phyloP scores from a whole-genome alignment of 2,113 vertebrate genomes.

The Balaenoptera acutorostrata region DNA sequence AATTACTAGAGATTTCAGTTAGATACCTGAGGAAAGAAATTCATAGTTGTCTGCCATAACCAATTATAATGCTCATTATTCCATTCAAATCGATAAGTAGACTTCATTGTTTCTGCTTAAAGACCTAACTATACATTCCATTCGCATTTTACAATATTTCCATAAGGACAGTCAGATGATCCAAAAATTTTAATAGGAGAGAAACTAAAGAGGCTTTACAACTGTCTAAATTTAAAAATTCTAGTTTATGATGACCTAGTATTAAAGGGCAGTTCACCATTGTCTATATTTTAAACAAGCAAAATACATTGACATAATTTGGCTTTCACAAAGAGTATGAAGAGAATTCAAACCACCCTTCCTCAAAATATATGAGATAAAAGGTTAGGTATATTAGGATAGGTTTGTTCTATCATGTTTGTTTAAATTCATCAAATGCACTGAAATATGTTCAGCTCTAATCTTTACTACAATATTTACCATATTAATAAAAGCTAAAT shows the following conservation, averaged over 20 bases:
- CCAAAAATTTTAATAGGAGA: slow-evolving; percentile 51
- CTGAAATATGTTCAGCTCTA: background rate
- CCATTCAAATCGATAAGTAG: slow-evolving; percentile 39
- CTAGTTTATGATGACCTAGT: slow-evolving; percentile 1
- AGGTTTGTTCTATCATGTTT: background rate
- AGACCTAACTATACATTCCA: slow-evolving; percentile 50
- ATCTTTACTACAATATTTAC: background rate
- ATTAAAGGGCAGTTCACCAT: slow-evolving; percentile 47
- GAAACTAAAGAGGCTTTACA: slow-evolving; percentile 51
- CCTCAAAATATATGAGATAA: background rate
- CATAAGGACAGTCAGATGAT: slow-evolving; percentile 46
- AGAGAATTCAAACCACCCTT: background rate
- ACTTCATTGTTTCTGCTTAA: slow-evolving; percentile 21
- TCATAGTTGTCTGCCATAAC: background rate
- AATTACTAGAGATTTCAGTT: background rate
- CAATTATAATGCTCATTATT: slow-evolving; percentile 15
- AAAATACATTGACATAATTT: background rate
- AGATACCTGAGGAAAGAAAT: background rate
- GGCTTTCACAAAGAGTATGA: background rate
- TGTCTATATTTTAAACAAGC: background rate
- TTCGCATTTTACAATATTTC: slow-evolving; percentile 40
- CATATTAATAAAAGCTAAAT: slow-evolving; percentile 39
- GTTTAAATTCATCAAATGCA: background rate
- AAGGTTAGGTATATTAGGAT: background rate
- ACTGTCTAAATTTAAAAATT: slow-evolving; percentile 50